Conservation (phyloP, 1,140 invertebrate species). For the Meloidogyne floridensis region DNA sequence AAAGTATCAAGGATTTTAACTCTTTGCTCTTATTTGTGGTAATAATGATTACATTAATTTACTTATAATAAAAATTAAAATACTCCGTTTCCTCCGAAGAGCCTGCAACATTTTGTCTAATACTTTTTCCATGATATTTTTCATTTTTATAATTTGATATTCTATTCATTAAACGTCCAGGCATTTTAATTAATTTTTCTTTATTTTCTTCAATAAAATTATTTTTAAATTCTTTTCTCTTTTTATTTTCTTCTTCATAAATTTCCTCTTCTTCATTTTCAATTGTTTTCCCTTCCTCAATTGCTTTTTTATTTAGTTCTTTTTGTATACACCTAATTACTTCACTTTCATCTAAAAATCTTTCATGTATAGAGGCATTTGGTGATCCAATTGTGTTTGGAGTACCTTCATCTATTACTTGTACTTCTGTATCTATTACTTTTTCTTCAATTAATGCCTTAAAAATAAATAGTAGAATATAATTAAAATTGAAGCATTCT, state of each 20-base stretch:
- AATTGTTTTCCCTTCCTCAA: background rate
- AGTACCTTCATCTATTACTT: background rate
- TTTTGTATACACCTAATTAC: conserved; percentile 1
- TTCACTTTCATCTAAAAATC: conserved; percentile 11
- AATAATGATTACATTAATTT: too few relatives aligned
- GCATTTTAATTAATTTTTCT: background rate
- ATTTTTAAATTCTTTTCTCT: background rate
- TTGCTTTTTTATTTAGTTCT: background rate
- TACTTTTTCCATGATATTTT: background rate
- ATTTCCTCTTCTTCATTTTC: background rate
- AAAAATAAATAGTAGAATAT: background rate
- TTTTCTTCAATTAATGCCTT: conserved; percentile 9
- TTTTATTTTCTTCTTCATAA: background rate
- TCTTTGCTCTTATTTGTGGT: too few relatives aligned
- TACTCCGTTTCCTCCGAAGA: background rate
- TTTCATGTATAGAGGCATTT: background rate
- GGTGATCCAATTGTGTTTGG: background rate
- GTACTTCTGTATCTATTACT: background rate
- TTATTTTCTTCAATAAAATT: background rate
- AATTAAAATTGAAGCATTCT: background rate
- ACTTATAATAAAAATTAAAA: background rate
- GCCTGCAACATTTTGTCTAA: background rate
- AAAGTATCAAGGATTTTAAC: too few relatives aligned
- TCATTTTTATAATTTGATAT: background rate
- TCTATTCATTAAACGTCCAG: background rate